phyloP scores from a whole-genome alignment of 2,888 invertebrate genomes.

The Scaptomyza reducta region DNA sequence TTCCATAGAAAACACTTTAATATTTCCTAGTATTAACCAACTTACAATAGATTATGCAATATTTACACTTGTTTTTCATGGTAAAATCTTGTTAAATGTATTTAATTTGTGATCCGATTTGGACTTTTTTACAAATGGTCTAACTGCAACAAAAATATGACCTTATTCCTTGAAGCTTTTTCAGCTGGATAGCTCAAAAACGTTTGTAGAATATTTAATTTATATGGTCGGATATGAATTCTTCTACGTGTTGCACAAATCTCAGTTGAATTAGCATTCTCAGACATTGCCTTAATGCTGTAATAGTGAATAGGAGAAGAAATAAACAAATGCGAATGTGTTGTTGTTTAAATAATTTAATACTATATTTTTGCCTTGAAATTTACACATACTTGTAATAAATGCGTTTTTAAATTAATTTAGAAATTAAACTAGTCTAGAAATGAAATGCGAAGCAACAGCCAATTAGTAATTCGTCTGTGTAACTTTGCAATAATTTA shows the following conservation, averaged over 20 bases:
- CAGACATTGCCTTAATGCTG: slow-evolving; percentile 62
- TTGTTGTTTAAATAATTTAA: slow-evolving; percentile 74
- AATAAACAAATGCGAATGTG: slow-evolving; percentile 40
- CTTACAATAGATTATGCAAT: too few species aligned
- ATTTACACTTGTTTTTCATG: too few species aligned
- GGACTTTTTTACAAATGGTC: too few species aligned
- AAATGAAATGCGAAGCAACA: slow-evolving; percentile 66
- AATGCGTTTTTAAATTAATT: slow-evolving; percentile 72
- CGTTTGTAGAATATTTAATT: too few species aligned
- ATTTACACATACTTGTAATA: slow-evolving; percentile 72
- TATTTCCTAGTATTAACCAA: too few species aligned
- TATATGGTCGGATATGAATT: too few species aligned
- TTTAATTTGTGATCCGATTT: too few species aligned
- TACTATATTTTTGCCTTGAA: slow-evolving; percentile 66
- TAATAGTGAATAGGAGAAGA: slow-evolving; percentile 24
- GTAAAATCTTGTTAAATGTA: too few species aligned
- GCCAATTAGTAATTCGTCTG: slow-evolving; percentile 53
- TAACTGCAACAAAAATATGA: too few species aligned
- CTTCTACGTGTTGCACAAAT: neutral
- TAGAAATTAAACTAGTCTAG: slow-evolving; percentile 75
- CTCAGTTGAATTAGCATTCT: slow-evolving; percentile 32
- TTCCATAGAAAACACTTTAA: too few species aligned
- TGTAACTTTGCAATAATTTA: slow-evolving; percentile 67
- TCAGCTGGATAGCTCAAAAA: too few species aligned
- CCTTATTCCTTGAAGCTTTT: too few species aligned